Conservation (phyloP, 2,797 vertebrate genomes). For the Peromyscus eremicus region DNA sequence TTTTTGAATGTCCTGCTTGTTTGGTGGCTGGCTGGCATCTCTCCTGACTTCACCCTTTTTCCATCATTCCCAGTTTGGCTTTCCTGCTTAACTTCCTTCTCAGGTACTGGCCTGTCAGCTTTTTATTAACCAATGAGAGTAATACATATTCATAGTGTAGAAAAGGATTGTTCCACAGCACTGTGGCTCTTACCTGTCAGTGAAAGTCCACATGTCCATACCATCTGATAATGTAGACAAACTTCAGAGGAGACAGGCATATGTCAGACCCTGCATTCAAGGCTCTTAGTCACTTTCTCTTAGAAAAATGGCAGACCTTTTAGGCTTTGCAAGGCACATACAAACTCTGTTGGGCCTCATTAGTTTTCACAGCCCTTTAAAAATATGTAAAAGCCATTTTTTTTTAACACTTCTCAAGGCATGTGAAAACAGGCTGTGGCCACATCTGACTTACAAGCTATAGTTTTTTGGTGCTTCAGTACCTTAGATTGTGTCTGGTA, state of each 20-base stretch:
- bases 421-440: background rate
- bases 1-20: no score
- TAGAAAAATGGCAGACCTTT: background rate
- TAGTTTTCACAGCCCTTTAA: background rate
- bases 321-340: background rate
- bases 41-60: no score
- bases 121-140: no score
- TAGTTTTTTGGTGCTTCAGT: background rate
- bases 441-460: background rate
- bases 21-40: no score
- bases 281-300: background rate
- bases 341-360: background rate
- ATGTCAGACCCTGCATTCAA: background rate
- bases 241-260: background rate
- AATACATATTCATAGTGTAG: no score
- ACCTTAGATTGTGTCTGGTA: background rate
- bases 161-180: no score
- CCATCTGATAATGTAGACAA: background rate
- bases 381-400: slow-evolving; percentile 8
- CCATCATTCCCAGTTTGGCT: no score
- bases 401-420: background rate
- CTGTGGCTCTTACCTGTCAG: background rate
- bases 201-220: background rate
- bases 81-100: no score
- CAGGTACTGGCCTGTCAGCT: no score